These are phyloP conservation scores for Babyrousa celebensis DNA, from an alignment of 2,797 vertebrate species.

Conservation along the genomic window DNA sequence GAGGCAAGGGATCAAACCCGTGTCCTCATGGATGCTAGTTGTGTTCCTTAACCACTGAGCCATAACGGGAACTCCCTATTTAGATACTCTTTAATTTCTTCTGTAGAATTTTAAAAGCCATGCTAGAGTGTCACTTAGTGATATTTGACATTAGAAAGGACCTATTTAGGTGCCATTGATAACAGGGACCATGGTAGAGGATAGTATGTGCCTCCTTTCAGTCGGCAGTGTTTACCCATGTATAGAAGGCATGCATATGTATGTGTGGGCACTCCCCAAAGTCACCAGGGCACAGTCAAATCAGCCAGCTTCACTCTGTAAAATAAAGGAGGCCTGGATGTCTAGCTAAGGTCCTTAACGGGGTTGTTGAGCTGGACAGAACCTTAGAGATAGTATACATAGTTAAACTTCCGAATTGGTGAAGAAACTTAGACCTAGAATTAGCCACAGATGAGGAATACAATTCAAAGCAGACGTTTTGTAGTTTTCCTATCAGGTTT, in stretches of 20 bases:
- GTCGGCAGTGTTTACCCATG: not conserved
- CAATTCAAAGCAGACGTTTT: constrained; percentile 35
- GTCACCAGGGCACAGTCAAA: not conserved
- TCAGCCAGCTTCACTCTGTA: not conserved
- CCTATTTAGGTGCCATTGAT: not conserved
- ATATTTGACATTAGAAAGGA: constrained; percentile 17
- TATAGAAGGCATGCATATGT: not conserved
- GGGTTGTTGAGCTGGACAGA: not conserved
- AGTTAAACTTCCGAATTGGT: constrained; percentile 44
- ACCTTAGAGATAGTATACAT: not conserved
- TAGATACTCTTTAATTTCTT: constrained; percentile 66
- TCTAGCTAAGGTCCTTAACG: not conserved
- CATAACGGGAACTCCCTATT: not conserved
- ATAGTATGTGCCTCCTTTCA: not conserved
- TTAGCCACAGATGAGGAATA: constrained; percentile 49
- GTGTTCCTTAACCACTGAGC: no score
- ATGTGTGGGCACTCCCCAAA: rapidly evolving
- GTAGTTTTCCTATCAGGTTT: constrained; percentile 58
- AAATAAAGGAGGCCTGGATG: not conserved
- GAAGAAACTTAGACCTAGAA: constrained; percentile 33
- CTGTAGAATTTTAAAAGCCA: constrained; percentile 53
- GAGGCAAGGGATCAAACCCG: no score
- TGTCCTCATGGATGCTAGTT: no score
- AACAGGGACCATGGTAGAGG: not conserved
- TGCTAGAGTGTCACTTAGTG: not conserved